phyloP scores from a whole-genome alignment of 1,140 invertebrate genomes.

The Heterodera schachtii region DNA sequence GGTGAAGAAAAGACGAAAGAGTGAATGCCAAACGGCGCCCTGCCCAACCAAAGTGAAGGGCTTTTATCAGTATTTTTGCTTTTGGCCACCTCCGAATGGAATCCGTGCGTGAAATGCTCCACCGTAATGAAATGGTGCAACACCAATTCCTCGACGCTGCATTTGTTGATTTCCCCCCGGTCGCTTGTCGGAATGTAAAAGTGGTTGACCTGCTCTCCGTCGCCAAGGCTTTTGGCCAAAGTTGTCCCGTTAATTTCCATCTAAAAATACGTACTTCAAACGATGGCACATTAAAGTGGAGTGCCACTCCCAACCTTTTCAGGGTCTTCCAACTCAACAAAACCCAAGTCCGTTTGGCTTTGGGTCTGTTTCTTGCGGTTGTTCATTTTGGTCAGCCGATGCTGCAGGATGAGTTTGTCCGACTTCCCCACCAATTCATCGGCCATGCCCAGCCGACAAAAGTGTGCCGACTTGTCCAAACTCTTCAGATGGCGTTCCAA shows the following conservation, averaged over 20 bases:
- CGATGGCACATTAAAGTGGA: background rate
- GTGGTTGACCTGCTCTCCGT: conserved; percentile 48
- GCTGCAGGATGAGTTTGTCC: conserved; percentile 12
- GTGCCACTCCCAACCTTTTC: conserved; percentile 22
- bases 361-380: background rate
- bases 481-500: conserved; percentile 54
- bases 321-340: conserved; percentile 19
- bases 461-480: conserved; percentile 25
- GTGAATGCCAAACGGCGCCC: conserved; percentile 56
- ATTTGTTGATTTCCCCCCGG: background rate
- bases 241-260: conserved; percentile 45
- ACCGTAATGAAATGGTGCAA: conserved; percentile 50
- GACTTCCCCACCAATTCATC: conserved; percentile 22
- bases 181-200: conserved; percentile 42
- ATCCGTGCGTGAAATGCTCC: conserved; percentile 45
- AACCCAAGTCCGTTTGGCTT: background rate
- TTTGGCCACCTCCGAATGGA: conserved; percentile 12
- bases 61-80: background rate
- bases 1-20: conserved; percentile 54
- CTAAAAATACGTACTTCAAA: conserved; percentile 24
- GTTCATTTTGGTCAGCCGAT: conserved; percentile 14
- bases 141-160: conserved; percentile 38
- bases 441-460: conserved; percentile 4
- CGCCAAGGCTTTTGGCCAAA: conserved; percentile 53
- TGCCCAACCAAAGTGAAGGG: background rate